These are phyloP conservation scores for Drosophila guanche DNA, from an alignment of 1,140 invertebrate genomes.

Conservation along the genomic window DNA sequence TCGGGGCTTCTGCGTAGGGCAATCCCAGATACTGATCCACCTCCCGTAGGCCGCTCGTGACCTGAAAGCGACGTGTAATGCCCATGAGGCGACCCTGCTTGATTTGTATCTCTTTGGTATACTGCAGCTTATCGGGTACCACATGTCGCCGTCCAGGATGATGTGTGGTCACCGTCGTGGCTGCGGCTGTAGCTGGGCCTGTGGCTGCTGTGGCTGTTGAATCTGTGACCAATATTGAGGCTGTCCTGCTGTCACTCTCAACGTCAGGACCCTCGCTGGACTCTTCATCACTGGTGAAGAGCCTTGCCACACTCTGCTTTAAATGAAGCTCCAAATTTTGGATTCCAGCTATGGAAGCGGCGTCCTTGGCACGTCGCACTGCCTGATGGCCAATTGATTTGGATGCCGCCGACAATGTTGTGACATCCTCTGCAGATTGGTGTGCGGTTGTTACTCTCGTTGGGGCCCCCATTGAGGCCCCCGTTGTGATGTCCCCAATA, in stretches of 20 bases:
- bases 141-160: constrained; percentile 74
- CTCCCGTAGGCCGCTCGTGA: constrained; percentile 84
- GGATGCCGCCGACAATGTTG: constrained; percentile 1
- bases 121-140: constrained; percentile 78
- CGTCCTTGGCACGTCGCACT: constrained; percentile 48
- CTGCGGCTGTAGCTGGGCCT: constrained; percentile 27
- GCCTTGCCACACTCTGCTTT: constrained; percentile 44
- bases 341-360: not conserved
- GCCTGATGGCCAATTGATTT: constrained; percentile 53
- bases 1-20: constrained; percentile 95
- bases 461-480: constrained; percentile 50
- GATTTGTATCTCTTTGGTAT: constrained; percentile 84
- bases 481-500: constrained; percentile 64
- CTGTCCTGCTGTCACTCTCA: not conserved
- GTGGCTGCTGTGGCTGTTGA: constrained; percentile 12
- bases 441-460: constrained; percentile 31
- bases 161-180: constrained; percentile 51
- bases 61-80: constrained; percentile 85
- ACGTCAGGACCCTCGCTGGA: not conserved
- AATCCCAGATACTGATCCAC: constrained; percentile 90
- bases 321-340: constrained; percentile 55
- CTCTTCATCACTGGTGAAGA: constrained; percentile 49
- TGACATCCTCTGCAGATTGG: constrained; percentile 27
- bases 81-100: constrained; percentile 86
- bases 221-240: too few species aligned